These are phyloP conservation scores for Sphenodon punctatus DNA, from an alignment of 2,797 vertebrate genomes.

Conservation along the genomic window DNA sequence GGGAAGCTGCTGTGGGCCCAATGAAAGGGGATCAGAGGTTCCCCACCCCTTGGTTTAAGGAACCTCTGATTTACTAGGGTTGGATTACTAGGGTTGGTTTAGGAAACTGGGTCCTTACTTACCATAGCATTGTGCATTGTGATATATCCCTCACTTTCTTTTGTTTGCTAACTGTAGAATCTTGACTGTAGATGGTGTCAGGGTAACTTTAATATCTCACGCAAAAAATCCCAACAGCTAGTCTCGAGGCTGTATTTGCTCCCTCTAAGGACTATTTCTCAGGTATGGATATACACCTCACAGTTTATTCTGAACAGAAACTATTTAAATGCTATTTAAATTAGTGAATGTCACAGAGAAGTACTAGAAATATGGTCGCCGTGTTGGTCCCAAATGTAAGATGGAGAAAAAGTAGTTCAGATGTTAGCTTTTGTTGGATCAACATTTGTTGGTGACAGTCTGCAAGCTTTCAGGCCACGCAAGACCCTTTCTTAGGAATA, in stretches of 20 bases:
- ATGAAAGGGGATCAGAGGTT: too few relatives aligned
- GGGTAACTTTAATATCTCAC: neutral
- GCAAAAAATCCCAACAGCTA: neutral
- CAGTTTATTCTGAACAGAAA: neutral
- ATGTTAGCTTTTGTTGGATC: too few relatives aligned
- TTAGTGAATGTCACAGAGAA: neutral
- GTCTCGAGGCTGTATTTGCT: neutral
- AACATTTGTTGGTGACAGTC: too few relatives aligned
- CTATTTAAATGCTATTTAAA: neutral
- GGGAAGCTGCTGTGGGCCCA: too few relatives aligned
- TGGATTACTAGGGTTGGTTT: too few relatives aligned
- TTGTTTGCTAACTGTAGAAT: accelerated
- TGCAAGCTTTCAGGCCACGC: too few relatives aligned
- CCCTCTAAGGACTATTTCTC: neutral
- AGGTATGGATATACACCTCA: neutral
- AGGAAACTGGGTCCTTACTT: neutral
- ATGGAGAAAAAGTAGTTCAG: too few relatives aligned
- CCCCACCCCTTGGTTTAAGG: too few relatives aligned
- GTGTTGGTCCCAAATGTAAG: too few relatives aligned
- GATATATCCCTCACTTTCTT: neutral
- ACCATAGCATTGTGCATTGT: neutral
- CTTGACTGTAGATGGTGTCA: neutral
- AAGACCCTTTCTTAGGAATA: too few relatives aligned
- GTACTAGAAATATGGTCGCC: too few relatives aligned
- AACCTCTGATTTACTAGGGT: too few relatives aligned